Base-by-base conservation (phyloP, 1,140 invertebrate species). In the Monochamus saltuarius region DNA sequence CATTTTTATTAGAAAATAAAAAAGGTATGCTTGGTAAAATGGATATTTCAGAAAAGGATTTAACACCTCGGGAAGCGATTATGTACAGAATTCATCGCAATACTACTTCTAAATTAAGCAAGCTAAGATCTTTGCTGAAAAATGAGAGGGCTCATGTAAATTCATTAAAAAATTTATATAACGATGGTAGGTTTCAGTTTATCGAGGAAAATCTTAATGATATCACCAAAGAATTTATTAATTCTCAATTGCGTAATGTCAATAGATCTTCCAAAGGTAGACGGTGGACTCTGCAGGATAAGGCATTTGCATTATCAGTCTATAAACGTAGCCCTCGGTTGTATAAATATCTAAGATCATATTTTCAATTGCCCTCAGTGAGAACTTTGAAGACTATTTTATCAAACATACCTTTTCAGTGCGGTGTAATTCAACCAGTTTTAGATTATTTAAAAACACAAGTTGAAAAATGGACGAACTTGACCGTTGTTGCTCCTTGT, bases 261-360 rank as follows among this genome's bases (percentile, higher is more conserved):
- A 2, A 54, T 14, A 35, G 2, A 2, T 42, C 16, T 1, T 17
- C 56, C 10, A 11, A 38, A 13, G 47, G 37, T 14, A 45, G 45
- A 52, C 46, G 55, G 8, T 59, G 51, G 43, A 59, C 57, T n/a
- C 14, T 40, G 0, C 37, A 64, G n/a, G 57, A 64, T 56, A 64
- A 64, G 43, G 29, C 22, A 14, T 56, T 56, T 45, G 57, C 62
- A 19, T 52, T 64, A 36, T 50, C 57, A 13, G 45, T 60, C 4
- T 56, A 60, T 52, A 59, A 56, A 49, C 13, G 49, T 43, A 51
- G 35, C n/a, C 49, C 58, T 14, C 35, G 39, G 13, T 40, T 53
- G 14, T 57, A 59, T 61, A 55, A 11, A 22, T 50, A 52, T 47
- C 35, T 46, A 11, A 16, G 37, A 35, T 17, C 2, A 14, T 29